Evolutionary conservation across 2,113 vertebrate genomes (phyloP).

Genomic region (Sapajus apella): DNA sequence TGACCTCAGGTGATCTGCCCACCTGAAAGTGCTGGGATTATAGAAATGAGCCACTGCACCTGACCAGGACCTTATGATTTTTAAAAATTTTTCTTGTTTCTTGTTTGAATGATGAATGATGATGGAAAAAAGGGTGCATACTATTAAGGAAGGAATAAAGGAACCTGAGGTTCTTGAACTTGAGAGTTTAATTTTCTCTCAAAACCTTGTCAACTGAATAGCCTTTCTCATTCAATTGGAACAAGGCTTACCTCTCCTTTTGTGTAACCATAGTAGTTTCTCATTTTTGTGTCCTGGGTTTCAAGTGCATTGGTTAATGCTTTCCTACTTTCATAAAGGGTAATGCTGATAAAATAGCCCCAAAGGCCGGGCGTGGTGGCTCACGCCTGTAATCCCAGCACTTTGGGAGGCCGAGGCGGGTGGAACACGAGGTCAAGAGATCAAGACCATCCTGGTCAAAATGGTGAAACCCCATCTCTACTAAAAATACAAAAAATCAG

Average conservation of each 20-base stretch:
- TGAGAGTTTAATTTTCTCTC: background rate
- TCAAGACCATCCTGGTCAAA: too few relatives aligned
- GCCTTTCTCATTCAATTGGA: background rate
- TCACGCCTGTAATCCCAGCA: too few relatives aligned
- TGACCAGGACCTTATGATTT: too few relatives aligned
- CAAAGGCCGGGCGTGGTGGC: background rate
- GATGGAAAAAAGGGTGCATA: background rate
- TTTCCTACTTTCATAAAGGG: background rate
- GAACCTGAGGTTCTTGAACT: background rate
- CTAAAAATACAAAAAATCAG: too few relatives aligned
- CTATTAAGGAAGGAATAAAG: background rate
- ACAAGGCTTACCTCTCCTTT: background rate
- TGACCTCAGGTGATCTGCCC: too few relatives aligned
- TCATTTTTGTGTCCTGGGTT: background rate
- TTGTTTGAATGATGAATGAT: background rate
- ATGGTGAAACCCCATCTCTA: too few relatives aligned
- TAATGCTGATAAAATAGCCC: background rate
- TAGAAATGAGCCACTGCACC: too few relatives aligned
- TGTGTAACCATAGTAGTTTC: background rate
- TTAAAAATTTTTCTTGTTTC: background rate
- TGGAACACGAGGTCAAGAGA: too few relatives aligned
- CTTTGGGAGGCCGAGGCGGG: too few relatives aligned
- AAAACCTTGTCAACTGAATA: background rate
- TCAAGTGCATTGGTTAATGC: background rate
- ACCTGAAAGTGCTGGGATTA: too few relatives aligned